phyloP scores from a whole-genome alignment of 2,888 invertebrate genomes.

The Campopleginae sp. region DNA sequence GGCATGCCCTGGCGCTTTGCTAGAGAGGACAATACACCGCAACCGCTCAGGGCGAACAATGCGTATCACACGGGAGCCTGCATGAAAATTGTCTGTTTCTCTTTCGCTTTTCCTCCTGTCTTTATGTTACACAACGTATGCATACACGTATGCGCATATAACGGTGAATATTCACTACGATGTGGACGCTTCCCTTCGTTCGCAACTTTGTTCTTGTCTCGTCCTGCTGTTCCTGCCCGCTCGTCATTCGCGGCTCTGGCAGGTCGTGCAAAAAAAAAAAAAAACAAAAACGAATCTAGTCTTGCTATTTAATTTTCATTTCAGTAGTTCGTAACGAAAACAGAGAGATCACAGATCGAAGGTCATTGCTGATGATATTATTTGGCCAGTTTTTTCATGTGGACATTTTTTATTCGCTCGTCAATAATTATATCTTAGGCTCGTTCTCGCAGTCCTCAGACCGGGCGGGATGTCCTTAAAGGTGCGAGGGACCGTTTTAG shows the following conservation, averaged over 20 bases:
- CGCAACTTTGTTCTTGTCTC: conserved; percentile 56
- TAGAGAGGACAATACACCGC: conserved; percentile 48
- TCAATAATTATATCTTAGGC: background rate
- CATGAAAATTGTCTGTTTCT: conserved; percentile 74
- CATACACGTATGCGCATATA: background rate
- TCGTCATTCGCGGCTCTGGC: conserved; percentile 66
- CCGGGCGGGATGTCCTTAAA: background rate
- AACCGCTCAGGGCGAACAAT: conserved; percentile 77
- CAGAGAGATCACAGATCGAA: background rate
- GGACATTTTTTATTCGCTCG: background rate
- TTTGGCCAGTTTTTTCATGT: background rate
- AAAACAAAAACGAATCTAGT: conserved; percentile 29
- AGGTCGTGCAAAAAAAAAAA: conserved; percentile 56
- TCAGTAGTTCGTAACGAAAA: background rate
- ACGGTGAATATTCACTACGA: conserved; percentile 57
- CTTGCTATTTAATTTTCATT: conserved; percentile 4
- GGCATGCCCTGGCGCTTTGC: conserved; percentile 48
- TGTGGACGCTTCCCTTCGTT: conserved; percentile 66
- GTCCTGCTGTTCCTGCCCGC: conserved; percentile 47
- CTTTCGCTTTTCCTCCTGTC: conserved; percentile 49
- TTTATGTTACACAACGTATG: conserved; percentile 4
- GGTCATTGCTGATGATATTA: background rate
- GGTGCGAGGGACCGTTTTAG: background rate
- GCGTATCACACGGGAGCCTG: conserved; percentile 78
- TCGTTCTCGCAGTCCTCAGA: background rate